Conservation (phyloP, 2,797 vertebrate species). For the Babyrousa celebensis region DNA sequence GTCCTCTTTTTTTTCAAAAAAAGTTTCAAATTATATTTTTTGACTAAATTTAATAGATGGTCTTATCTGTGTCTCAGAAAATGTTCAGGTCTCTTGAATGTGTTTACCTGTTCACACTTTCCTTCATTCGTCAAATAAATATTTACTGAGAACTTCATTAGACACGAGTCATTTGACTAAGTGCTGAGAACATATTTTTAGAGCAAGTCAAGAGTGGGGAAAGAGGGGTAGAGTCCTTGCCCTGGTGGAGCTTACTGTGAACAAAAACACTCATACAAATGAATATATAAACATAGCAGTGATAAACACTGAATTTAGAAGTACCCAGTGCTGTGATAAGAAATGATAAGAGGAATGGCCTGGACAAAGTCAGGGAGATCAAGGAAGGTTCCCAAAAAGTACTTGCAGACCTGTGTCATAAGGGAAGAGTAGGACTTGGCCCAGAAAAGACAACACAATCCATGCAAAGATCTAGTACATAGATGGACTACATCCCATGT, state of each 20-base stretch:
- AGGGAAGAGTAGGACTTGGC: not conserved
- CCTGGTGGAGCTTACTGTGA: not conserved
- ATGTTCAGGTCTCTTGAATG: not conserved
- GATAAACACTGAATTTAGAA: not conserved
- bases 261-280: not conserved
- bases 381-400: not conserved
- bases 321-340: not conserved
- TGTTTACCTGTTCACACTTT: not conserved
- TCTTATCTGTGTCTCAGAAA: not conserved
- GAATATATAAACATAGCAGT: not conserved
- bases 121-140: not conserved
- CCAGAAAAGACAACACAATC: not conserved
- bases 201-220: not conserved
- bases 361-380: not conserved
- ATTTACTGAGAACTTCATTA: not conserved
- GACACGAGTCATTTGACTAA: not conserved
- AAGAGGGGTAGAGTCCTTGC: not conserved
- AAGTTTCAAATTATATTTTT: not conserved
- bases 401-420: not conserved
- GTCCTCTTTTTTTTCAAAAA: not conserved
- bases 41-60: not conserved
- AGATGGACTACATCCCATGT: not conserved
- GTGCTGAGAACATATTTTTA: not conserved
- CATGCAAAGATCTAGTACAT: not conserved
- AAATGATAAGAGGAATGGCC: not conserved